Base-by-base conservation (phyloP, 1,140 invertebrate genomes). In the Zelostemma sp. region DNA sequence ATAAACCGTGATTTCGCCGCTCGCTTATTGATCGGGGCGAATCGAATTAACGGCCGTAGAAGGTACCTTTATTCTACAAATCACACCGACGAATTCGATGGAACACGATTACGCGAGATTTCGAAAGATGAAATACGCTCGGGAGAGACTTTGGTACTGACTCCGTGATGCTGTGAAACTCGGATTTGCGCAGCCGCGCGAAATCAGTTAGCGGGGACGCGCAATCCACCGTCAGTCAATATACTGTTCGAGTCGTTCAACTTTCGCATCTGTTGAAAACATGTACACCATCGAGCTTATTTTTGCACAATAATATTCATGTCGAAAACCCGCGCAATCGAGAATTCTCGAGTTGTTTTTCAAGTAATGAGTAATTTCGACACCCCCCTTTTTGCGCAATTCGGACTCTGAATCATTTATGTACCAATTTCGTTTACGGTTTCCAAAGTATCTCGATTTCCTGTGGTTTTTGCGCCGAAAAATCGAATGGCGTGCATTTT, bases 181-280 rank as follows among this genome's bases (percentile, higher is more conserved):
- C 18, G 69, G 70, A 72, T 79, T 75, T 72, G 80, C 80, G 81
- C 82, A 81, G 80, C 46, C 82, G 82, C 76, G 68, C 59, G 72
- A 77, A 82, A 81, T 80, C 79, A 77, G 75, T 79, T 71, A 66
- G 63, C 72, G 73, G 70, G 64, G 69, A 77, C 73, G 79, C 77
- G 77, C 73, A 75, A 80, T 82, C 79, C 79, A 76, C 75, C 79
- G 80, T 82, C 74, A 83, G 82, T 84, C 82, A 80, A 84, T 83
- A 83, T 82, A 84, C 79, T 72, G 77, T 80, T 71, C 49, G 35
- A 65, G 62, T 61, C 21, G 46, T 46, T 17, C 12, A 19, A 17
- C 43, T 21, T 19, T 46, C 9, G 1, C 18, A 19, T 46, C 6
- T 19, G 16, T 19, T 21, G 17, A 3, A 46, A 19, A 46, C 11